phyloP scores from a whole-genome alignment of 2,113 vertebrate genomes.

The Cephalopholis sonnerati region DNA sequence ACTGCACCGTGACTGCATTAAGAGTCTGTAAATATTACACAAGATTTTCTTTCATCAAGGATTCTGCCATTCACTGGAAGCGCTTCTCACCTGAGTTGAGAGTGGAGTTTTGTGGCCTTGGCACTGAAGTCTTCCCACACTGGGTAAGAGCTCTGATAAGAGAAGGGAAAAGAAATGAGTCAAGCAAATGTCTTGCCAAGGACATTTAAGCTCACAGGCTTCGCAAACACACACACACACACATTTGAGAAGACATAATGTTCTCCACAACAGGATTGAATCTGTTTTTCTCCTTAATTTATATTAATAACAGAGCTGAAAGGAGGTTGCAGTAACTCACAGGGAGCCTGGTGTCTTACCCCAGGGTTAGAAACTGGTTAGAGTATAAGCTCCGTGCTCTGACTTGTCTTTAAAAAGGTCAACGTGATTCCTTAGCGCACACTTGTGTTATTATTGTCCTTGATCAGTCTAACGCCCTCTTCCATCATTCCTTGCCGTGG shows the following conservation, averaged over 20 bases:
- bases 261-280: neutral
- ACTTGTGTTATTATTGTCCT: slow-evolving; percentile 14
- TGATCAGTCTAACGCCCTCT: neutral
- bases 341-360: neutral
- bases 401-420: slow-evolving; percentile 51
- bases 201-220: slow-evolving; percentile 11
- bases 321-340: neutral
- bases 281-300: neutral
- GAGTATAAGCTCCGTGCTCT: neutral
- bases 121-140: slow-evolving; percentile 99
- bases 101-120: slow-evolving; percentile 98
- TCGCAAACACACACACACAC: slow-evolving; percentile 7
- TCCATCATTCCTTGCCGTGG: neutral
- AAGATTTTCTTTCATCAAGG: slow-evolving; percentile 9
- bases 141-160: slow-evolving; percentile 94
- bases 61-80: neutral
- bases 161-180: slow-evolving; percentile 26
- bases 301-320: neutral
- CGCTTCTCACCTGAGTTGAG: slow-evolving; percentile 93
- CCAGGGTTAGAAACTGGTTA: slow-evolving; percentile 10
- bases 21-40: slow-evolving; percentile 28
- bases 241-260: slow-evolving; percentile 17
- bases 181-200: slow-evolving; percentile 25
- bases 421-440: neutral
- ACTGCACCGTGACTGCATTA: slow-evolving; percentile 2